Evolutionary conservation across 1,140 invertebrate species (phyloP), one percentile per base, ranked within the genome.

Genomic region (Scaptomyza montana): DNA sequence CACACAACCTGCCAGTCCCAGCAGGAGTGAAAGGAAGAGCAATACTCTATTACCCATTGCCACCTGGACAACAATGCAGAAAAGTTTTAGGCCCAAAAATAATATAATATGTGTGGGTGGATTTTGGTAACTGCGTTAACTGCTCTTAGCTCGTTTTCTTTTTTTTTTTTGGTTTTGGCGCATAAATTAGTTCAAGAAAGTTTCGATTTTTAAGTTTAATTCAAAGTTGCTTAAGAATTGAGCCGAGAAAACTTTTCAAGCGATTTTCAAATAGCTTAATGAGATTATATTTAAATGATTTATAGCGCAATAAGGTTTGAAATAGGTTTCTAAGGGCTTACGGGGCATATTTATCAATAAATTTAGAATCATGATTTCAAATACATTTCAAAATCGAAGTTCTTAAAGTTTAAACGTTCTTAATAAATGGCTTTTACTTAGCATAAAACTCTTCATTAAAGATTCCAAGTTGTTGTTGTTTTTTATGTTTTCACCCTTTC

Each of bases 131-230:
- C 46, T 59, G 30, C 13, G 8, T 19, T 19, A 19, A 19, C 33
- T 8, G 39, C 39, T 16, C 16, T 16, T 16, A 16, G 16, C 0
- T 16, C 16, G 16, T 16, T 16, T 28, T 5, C 19, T 56, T 10
- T 19, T 28, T 5, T 25, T 56, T 10, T 19, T 56, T 36, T 65
- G n/a, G 59, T 25, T 60, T 43, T 66, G 30, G 30, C 30, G 30
- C 30, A 33, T 30, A 30, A 30, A 5, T 30, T 30, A 30, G 28
- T 3, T 61, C 64, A 73, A 86, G 28, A 9, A 54, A 64, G 33
- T 43, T 43, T 41, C 55, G 50, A 63, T 56, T 70, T 80, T 63
- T 46, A 46, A 73, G 65, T 69, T 66, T 50, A 84, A 50, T n/a
- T 75, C 64, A 74, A 74, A 81, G 65, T 9, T 36, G 1, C 33